Percentiles rank a stretch among this genome's conserved stretches.
phyloP scores from a whole-genome alignment of 2,888 invertebrate genomes.

The Clunio marinus region DNA sequence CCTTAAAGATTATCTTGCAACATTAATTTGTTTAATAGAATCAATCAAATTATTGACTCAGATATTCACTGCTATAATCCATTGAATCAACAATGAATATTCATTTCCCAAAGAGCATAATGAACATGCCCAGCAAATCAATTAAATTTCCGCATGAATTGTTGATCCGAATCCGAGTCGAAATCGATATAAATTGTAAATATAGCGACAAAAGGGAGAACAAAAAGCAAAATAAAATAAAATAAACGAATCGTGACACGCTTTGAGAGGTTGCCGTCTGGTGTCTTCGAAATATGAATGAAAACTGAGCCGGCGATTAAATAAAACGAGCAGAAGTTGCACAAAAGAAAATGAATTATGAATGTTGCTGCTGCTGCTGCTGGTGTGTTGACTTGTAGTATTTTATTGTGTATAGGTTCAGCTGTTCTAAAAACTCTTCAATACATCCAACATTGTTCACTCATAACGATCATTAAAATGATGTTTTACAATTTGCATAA shows the following conservation, averaged over 20 bases:
- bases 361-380: background rate
- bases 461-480: background rate
- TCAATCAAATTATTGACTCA: background rate
- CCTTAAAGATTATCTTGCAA: too few species aligned
- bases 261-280: background rate
- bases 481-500: background rate
- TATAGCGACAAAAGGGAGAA: background rate
- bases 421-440: too few species aligned
- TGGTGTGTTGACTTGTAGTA: background rate
- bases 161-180: background rate
- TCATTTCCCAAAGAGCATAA: background rate
- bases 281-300: background rate
- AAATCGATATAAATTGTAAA: background rate
- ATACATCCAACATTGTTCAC: background rate
- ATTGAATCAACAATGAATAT: constrained; percentile 2
- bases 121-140: background rate
- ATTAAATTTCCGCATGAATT: constrained; percentile 20
- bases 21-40: background rate
- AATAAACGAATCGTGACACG: too few species aligned
- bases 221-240: too few species aligned
- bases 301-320: constrained; percentile 20
- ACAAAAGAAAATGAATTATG: background rate
- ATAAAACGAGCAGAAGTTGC: background rate
- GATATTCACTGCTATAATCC: background rate
- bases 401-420: background rate